Evolutionary conservation across 2,113 vertebrate genomes (phyloP).

Genomic region (Microtus ochrogaster): DNA sequence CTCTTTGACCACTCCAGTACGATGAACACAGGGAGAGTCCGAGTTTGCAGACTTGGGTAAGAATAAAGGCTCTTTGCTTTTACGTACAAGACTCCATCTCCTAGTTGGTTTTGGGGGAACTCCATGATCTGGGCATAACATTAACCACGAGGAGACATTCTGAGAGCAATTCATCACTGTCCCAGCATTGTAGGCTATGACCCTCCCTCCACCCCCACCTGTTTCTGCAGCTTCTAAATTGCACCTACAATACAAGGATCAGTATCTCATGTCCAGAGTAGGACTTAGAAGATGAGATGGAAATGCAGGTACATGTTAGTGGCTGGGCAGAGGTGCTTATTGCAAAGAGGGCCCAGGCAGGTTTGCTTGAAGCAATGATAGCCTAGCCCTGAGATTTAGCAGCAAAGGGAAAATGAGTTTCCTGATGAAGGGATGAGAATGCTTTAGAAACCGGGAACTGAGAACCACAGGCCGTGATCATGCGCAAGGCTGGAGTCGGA

Average conservation of each 20-base stretch:
- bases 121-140: too few species aligned
- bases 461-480: background rate
- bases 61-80: too few species aligned
- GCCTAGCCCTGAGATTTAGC: background rate
- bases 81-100: too few species aligned
- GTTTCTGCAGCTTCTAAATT: background rate
- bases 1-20: too few species aligned
- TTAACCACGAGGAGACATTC: background rate
- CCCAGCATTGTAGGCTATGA: background rate
- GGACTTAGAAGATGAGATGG: background rate
- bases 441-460: background rate
- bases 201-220: background rate
- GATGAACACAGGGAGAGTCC: too few species aligned
- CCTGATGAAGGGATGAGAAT: background rate
- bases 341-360: background rate
- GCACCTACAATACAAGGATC: background rate
- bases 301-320: background rate
- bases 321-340: background rate
- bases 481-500: background rate
- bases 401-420: constrained; percentile 16
- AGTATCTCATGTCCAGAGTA: background rate
- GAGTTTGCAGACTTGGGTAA: too few species aligned
- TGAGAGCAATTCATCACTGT: background rate
- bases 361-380: background rate
- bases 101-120: too few species aligned